Evolutionary conservation across 1,140 invertebrate genomes (phyloP), one percentile per base, ranked within the genome.

Genomic region (Drosophila takahashii): DNA sequence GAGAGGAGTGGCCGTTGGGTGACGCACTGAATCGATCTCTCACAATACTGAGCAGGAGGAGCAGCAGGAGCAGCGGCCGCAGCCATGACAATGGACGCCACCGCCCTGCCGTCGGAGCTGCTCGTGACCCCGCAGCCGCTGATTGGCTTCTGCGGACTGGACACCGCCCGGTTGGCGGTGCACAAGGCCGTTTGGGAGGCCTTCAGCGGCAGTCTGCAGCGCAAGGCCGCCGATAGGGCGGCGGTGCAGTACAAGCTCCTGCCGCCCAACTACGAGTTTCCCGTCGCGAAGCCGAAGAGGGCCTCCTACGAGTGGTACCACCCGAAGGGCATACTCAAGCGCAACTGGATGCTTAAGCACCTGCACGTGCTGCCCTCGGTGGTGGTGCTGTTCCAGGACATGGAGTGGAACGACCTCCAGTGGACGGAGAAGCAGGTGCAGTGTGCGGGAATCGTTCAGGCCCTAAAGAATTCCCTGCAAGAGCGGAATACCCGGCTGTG

Each of bases 281-380:
- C 97, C 9, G 95, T 96, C 44, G 95, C 97, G 8, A 99, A 98
- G 93, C 95, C 96, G 22, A 98, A 98, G 95, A 94, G 97, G 81
- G 96, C 96, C 78, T 96, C 96, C 0, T 99, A 99, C 92, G 98
- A 99, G 86, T 98, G 97, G 96, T 98, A 99, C 87, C 96, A 98
- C 81, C 98, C 98, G 0, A 98, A 98, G 93, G 98, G 98, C 29
- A 98, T 99, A 69, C 93, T 99, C 3, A 99, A 99, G 92, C 95
- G 95, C 8, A 97, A 97, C 87, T 99, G 99, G 99, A 96, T 99
- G 93, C 94, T 95, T 9, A 99, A 99, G 93, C 97, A 99, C 92
- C 93, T 99, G 7, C 95, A 96, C 79, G 94, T 97, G 50, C 94
- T 99, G 71, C 98, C 99, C 15, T 96, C 98, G 4, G 95, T 99